Percentiles rank a stretch among this genome's conserved stretches.
Evolutionary conservation across 2,797 vertebrate species (phyloP).

Genomic region (Chelon labrosus): DNA sequence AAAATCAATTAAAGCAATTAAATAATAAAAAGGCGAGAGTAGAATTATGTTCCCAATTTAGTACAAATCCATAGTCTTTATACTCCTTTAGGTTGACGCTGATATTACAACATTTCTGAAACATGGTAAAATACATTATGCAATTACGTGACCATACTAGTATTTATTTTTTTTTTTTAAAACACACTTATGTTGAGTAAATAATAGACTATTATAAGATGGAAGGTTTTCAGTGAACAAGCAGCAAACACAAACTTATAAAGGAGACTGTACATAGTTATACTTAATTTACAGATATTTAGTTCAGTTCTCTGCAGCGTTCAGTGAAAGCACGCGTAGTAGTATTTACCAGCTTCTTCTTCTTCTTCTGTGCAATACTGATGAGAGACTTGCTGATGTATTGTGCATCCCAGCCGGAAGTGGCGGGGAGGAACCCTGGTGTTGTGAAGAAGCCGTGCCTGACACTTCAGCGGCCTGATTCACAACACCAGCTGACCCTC

Average conservation of each 20-base stretch:
- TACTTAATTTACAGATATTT: no score
- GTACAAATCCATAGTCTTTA: no score
- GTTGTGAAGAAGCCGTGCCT: conserved; percentile 99
- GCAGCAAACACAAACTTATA: no score
- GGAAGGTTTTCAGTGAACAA: no score
- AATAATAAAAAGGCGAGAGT: no score
- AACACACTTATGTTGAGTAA: no score
- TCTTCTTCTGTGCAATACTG: background rate
- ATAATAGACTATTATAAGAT: no score
- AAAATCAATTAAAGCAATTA: no score
- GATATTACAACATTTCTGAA: background rate
- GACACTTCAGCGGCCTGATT: conserved; percentile 95
- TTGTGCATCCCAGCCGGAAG: conserved; percentile 45
- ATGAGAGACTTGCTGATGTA: background rate
- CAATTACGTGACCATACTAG: background rate
- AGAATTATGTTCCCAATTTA: background rate
- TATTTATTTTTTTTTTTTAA: no score
- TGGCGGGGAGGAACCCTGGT: conserved; percentile 92
- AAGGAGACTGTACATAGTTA: no score
- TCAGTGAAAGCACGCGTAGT: background rate
- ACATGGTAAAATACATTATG: background rate
- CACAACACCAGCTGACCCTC: conserved; percentile 99
- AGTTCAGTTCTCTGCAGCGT: background rate
- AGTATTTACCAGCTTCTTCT: background rate
- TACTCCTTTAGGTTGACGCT: no score